A percentile compares a stretch with the other conserved stretches of the same genome.
phyloP scores from a whole-genome alignment of 2,797 vertebrate genomes.

The Thamnophis elegans region DNA sequence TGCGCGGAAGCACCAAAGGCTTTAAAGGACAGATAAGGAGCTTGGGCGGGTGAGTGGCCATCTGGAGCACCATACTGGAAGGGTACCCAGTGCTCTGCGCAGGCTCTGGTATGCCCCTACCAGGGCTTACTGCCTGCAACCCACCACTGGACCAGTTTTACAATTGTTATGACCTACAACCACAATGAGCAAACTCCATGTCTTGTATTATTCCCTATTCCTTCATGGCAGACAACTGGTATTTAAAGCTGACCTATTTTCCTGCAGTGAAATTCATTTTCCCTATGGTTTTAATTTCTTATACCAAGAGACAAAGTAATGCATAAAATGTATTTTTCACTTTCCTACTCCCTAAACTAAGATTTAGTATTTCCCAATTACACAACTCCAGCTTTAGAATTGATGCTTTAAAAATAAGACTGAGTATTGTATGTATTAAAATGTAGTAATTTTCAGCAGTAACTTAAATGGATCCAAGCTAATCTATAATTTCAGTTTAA shows the following conservation, averaged over 20 bases:
- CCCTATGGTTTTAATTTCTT: neutral
- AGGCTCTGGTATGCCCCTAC: too few relatives aligned
- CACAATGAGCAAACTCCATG: neutral
- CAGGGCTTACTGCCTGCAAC: too few relatives aligned
- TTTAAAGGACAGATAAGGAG: too few relatives aligned
- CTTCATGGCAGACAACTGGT: neutral
- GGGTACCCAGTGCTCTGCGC: too few relatives aligned
- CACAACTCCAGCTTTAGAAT: neutral
- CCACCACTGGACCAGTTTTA: neutral
- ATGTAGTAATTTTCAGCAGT: constrained; percentile 15
- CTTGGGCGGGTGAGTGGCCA: too few relatives aligned
- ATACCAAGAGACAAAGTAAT: neutral
- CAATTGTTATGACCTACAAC: neutral
- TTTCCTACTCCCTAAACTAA: neutral
- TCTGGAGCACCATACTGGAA: too few relatives aligned
- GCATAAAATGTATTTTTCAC: neutral
- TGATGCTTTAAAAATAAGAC: neutral
- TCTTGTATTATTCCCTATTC: constrained; percentile 8
- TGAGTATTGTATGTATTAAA: neutral
- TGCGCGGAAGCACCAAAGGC: too few relatives aligned
- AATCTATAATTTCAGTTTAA: constrained; percentile 29
- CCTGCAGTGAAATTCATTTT: neutral
- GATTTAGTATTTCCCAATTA: neutral
- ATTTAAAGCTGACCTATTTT: constrained; percentile 14
- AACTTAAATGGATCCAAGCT: neutral